A percentile compares a stretch with the other conserved stretches of the same genome.
Evolutionary conservation across 2,113 vertebrate species (phyloP).

Genomic region (Fukomys damarensis): DNA sequence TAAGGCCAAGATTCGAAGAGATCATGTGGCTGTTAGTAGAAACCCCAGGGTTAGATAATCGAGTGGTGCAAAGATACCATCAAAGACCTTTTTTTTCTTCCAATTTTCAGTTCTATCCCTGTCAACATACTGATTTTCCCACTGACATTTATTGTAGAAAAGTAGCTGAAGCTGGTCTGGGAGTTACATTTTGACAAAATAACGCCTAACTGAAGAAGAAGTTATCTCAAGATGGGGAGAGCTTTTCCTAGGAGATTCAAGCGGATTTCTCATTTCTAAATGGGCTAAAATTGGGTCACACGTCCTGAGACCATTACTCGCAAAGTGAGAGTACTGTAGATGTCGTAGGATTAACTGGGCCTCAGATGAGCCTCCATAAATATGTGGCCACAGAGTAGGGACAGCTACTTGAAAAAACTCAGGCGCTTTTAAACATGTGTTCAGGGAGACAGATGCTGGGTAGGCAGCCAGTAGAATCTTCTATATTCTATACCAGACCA

Average conservation of each 20-base stretch:
- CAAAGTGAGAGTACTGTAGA: background rate
- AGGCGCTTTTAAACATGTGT: background rate
- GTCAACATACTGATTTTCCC: background rate
- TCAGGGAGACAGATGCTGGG: background rate
- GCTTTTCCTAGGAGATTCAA: background rate
- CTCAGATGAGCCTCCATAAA: background rate
- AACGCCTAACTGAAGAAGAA: background rate
- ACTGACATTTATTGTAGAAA: background rate
- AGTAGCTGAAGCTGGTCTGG: background rate
- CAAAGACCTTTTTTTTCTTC: background rate
- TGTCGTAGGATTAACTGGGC: background rate
- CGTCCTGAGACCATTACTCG: background rate
- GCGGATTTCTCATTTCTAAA: background rate
- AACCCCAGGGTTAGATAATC: background rate
- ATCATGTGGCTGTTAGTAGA: background rate
- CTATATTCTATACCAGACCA: background rate
- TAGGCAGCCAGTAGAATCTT: background rate
- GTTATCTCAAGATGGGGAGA: background rate
- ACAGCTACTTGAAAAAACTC: background rate
- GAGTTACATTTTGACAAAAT: background rate
- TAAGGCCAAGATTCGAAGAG: background rate
- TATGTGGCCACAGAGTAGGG: too few relatives aligned
- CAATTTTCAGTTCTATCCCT: background rate
- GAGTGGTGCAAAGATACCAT: background rate
- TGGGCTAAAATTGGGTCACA: background rate